Percentiles rank a stretch among this genome's conserved stretches.
Evolutionary conservation across 2,797 vertebrate genomes (phyloP).

Genomic region (Sebastes itinus): DNA sequence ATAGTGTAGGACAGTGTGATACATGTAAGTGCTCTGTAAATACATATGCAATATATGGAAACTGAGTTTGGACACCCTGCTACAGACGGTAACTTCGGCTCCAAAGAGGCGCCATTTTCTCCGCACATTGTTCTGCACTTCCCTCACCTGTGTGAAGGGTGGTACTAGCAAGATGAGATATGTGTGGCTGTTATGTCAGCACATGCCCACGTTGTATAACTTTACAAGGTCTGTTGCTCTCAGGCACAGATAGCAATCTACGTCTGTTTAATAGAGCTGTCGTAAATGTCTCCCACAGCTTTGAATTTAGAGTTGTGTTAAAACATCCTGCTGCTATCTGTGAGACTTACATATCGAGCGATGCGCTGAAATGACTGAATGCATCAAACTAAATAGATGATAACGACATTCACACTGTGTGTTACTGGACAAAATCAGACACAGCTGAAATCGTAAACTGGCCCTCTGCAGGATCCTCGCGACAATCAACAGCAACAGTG

Average conservation of each 20-base stretch:
- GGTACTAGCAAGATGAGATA: constrained; percentile 24
- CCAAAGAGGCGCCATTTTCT: constrained; percentile 8
- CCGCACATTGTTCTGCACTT: background rate
- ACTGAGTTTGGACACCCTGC: background rate
- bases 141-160: constrained; percentile 15
- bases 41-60: background rate
- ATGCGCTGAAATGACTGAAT: background rate
- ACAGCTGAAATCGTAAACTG: background rate
- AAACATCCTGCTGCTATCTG: constrained; percentile 9
- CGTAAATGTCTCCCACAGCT: constrained; percentile 54
- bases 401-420: background rate
- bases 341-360: background rate
- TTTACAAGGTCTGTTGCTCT: constrained; percentile 67
- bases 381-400: background rate
- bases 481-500: constrained; percentile 16
- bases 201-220: constrained; percentile 74
- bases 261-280: constrained; percentile 39
- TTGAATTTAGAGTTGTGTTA: constrained; percentile 40
- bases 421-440: background rate
- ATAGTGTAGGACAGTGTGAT: background rate
- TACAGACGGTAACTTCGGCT: background rate
- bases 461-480: background rate
- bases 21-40: constrained; percentile 13
- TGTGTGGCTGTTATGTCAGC: constrained; percentile 62
- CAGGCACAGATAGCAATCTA: constrained; percentile 58